Conservation (phyloP, 2,113 vertebrate genomes). For the Tychaedon coryphoeus region DNA sequence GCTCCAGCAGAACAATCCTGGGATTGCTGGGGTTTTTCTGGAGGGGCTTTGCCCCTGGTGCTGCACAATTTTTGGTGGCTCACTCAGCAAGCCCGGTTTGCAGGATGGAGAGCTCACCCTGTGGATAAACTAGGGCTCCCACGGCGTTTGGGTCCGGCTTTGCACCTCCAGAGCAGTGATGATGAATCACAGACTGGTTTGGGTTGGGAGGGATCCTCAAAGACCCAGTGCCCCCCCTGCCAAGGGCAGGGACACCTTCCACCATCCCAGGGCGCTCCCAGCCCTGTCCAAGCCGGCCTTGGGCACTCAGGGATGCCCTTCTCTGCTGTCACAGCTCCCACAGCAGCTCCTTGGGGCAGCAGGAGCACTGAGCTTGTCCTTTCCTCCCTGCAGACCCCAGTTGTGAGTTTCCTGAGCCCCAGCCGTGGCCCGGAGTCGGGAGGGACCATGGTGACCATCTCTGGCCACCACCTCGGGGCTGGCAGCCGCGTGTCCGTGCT, state of each 20-base stretch:
- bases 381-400: constrained; percentile 79
- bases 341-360: too few relatives aligned
- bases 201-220: not conserved
- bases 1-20: accelerated
- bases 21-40: accelerated
- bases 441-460: constrained; percentile 93
- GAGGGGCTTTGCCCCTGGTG: accelerated
- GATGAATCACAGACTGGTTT: not conserved
- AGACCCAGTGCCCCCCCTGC: not conserved
- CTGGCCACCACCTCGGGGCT: constrained; percentile 88
- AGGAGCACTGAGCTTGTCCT: not conserved
- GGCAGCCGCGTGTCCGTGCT: constrained; percentile 89
- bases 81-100: accelerated
- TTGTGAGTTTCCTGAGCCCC: constrained; percentile 84
- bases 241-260: not conserved
- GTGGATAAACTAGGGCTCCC: not conserved
- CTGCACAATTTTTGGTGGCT: accelerated
- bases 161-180: not conserved
- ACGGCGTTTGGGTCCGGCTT: not conserved
- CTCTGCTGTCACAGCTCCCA: not conserved
- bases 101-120: not conserved
- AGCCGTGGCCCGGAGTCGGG: constrained; percentile 92
- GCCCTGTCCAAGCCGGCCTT: accelerated
- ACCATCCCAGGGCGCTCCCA: not conserved
- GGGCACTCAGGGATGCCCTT: accelerated